Evolutionary conservation across 2,888 invertebrate species (phyloP), one percentile per base, ranked within the genome.

Genomic region (Augochlorella aurata): DNA sequence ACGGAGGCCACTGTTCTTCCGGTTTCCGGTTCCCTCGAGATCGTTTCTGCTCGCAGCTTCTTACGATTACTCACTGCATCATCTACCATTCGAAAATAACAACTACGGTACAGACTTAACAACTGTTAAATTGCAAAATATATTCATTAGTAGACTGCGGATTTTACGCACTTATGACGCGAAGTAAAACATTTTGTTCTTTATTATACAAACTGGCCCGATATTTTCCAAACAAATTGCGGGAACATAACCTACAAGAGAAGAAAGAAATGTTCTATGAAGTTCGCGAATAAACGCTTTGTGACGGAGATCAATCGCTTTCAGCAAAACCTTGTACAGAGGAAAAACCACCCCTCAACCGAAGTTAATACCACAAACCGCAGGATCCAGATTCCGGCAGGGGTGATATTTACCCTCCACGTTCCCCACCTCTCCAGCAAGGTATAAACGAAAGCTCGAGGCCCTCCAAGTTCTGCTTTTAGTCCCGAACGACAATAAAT

Each of bases 1-100:
- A 76, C 66, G 83, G 73, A 79, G 67, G n/a, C 63, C n/a, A 18
- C 24, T n/a, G 63, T 45, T 54, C 68, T 68, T 52, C 69, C 75
- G 71, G 47, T 76, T 71, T 58, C 44, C 58, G 58, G 24, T 38
- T 47, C 44, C 21, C 16, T 38, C 18, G 52, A 24, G 18, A 29
- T 18, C 38, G 38, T 63, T 63, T 63, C 16, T 63, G 38, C 21
- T 54, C 21, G n/a, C 54, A 12, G 54, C 54, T n/a, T 54, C 54
- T 54, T 54, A 54, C 21, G 10, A 54, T 52, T 52, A n/a, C n/a
- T 54, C 54, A 4, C 54, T 54, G n/a, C 54, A 54, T 21, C 21
- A n/a, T 21, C 54, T 21, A n/a, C 21, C 10, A 10, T 21, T 21
- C 21, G 4, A 54, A 29, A 29, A 29, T 8, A 12, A 29, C 29